A percentile compares a stretch with the other conserved stretches of the same genome.
Evolutionary conservation across 2,797 vertebrate genomes (phyloP).

Genomic region (Smutsia gigantea): DNA sequence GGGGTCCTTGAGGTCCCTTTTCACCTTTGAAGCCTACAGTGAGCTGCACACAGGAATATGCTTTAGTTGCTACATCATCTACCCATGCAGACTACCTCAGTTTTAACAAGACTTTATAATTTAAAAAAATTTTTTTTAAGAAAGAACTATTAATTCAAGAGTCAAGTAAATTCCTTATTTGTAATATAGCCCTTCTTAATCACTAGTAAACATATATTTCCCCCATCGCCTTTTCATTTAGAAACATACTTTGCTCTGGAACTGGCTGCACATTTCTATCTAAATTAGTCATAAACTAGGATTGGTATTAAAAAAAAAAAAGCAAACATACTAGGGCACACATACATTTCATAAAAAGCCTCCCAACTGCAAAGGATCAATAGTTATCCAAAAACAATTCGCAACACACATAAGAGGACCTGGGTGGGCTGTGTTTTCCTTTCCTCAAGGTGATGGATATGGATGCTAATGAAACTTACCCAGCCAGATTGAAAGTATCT

Average conservation of each 20-base stretch:
- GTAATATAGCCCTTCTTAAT: background rate
- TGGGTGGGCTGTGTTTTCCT: background rate
- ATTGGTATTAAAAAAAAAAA: background rate
- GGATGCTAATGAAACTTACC: background rate
- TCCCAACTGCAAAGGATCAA: background rate
- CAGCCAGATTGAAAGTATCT: background rate
- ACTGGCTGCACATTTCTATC: conserved; percentile 28
- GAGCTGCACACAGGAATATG: conserved; percentile 44
- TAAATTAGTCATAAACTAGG: conserved; percentile 29
- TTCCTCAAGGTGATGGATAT: background rate
- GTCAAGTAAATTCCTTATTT: background rate
- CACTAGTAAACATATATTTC: background rate
- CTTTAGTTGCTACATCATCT: background rate
- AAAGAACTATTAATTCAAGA: background rate
- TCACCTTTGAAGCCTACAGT: conserved; percentile 39
- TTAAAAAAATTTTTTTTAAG: background rate
- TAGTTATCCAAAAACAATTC: background rate
- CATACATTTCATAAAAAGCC: background rate
- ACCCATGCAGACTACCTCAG: background rate
- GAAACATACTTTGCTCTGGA: background rate
- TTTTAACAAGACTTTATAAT: background rate
- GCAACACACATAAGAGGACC: background rate
- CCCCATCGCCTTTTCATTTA: background rate
- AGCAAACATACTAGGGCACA: background rate
- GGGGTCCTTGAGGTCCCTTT: conserved; percentile 14